phyloP scores from a whole-genome alignment of 2,888 invertebrate species.

The Trissolcus japonicus region DNA sequence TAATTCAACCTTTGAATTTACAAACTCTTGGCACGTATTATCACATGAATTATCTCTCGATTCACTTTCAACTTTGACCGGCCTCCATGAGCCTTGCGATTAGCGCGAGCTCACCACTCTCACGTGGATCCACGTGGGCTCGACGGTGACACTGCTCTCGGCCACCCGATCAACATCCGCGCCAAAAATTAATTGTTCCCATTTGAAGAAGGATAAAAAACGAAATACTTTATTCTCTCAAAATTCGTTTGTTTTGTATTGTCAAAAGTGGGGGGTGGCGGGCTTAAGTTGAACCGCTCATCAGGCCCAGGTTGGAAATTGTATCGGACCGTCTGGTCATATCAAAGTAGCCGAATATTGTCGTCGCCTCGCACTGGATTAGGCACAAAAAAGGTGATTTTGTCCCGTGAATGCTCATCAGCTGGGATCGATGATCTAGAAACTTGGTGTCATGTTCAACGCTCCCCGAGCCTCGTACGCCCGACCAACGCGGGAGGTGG shows the following conservation, averaged over 20 bases:
- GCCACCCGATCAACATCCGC: neutral
- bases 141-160: neutral
- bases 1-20: neutral
- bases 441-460: constrained; percentile 29
- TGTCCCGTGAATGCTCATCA: constrained; percentile 5
- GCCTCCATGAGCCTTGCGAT: neutral
- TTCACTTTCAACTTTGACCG: constrained; percentile 9
- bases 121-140: constrained; percentile 36
- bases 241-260: constrained; percentile 29
- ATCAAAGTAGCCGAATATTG: constrained; percentile 6
- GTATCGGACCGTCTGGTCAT: no score
- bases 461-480: constrained; percentile 20
- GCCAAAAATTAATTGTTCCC: no score
- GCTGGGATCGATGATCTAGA: constrained; percentile 28
- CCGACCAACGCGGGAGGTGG: constrained; percentile 59
- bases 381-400: constrained; percentile 20
- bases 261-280: constrained; percentile 23
- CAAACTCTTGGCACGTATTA: constrained; percentile 21
- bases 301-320: no score
- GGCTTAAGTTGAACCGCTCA: neutral
- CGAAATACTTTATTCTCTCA: no score
- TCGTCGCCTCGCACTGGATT: constrained; percentile 9
- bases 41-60: constrained; percentile 15
- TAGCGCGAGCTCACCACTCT: neutral
- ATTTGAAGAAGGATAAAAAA: no score